Evolutionary conservation across 2,113 vertebrate species (phyloP), one percentile per base, ranked within the genome.

Genomic region (Shinisaurus crocodilurus): DNA sequence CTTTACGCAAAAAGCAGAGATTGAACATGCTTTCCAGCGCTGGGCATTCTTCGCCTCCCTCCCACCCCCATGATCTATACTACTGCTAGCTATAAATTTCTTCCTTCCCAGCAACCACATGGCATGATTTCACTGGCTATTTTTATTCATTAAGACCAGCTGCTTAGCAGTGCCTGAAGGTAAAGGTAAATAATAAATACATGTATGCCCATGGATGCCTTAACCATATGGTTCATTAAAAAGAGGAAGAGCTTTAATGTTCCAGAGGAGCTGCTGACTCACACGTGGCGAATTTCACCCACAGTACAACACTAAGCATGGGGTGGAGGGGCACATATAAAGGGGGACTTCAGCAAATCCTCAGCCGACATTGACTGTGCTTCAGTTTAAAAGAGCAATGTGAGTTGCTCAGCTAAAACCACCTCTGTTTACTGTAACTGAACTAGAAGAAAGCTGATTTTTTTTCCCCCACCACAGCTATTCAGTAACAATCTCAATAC

Each of bases 141-240:
- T 96, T 94, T 96, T 93, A 95, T 94, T 97, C 95, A 97, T 97
- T 96, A 96, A 93, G 96, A 96, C 93, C 97, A 97, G 96, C 96
- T 97, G 97, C 91, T 93, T 91, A 85, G 45, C 87, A 94, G 92
- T 90, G 96, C 96, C 96, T 96, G 94, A 79, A 97, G 93, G 94
- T 95, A 96, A 96, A 94, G 87, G 93, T 92, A 95, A 96, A 95
- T 96, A 85, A 85, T 40, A 89, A 82, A 89, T 89, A 86, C 34
- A 90, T 54, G 40, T 50, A 63, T 8, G 50, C 50, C 94, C 94
- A 92, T 88, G 92, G 92, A 91, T 90, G 91, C 90, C 95, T 96
- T 96, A 92, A 85, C 94, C 97, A 97, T 95, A 95, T 95, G 95
- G 94, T 93, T 93, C 95, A 87, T 94, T 93, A 95, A 96, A 95